phyloP scores from a whole-genome alignment of 2,113 vertebrate species.

The Smithornis capensis region DNA sequence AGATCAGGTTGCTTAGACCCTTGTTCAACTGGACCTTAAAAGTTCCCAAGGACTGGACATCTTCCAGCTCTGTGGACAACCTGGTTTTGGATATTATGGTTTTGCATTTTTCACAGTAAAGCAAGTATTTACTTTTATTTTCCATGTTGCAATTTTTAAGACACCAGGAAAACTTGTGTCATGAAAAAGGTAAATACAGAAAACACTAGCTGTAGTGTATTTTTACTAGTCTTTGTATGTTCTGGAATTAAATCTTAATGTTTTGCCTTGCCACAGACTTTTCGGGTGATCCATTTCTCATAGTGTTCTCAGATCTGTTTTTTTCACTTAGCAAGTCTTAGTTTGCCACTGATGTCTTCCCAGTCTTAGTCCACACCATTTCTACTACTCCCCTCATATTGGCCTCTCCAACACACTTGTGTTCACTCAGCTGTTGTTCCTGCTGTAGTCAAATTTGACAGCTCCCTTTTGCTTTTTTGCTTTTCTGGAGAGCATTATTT shows the following conservation, averaged over 20 bases:
- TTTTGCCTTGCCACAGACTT: not conserved
- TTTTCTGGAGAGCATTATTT: not conserved
- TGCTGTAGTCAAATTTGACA: not conserved
- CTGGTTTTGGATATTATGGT: not conserved
- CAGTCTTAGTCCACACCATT: not conserved
- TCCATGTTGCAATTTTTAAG: not conserved
- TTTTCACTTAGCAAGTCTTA: not conserved
- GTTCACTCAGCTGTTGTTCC: constrained; percentile 6
- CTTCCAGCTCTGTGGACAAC: not conserved
- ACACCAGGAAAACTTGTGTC: not conserved
- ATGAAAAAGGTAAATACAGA: accelerated
- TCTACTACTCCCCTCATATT: not conserved
- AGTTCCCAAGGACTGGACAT: not conserved
- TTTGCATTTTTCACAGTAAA: not conserved
- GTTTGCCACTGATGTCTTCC: not conserved
- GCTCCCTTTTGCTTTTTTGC: not conserved
- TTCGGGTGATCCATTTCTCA: not conserved
- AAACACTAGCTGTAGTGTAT: not conserved
- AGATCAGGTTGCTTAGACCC: not conserved
- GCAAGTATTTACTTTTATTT: not conserved
- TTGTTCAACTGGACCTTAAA: not conserved
- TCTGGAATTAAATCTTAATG: not conserved
- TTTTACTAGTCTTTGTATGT: not conserved
- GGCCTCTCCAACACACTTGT: not conserved
- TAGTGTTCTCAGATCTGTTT: not conserved